A percentile compares a stretch with the other conserved stretches of the same genome.
Conservation (phyloP, 2,797 vertebrate species). For the Myoxocephalus aenaeus region DNA sequence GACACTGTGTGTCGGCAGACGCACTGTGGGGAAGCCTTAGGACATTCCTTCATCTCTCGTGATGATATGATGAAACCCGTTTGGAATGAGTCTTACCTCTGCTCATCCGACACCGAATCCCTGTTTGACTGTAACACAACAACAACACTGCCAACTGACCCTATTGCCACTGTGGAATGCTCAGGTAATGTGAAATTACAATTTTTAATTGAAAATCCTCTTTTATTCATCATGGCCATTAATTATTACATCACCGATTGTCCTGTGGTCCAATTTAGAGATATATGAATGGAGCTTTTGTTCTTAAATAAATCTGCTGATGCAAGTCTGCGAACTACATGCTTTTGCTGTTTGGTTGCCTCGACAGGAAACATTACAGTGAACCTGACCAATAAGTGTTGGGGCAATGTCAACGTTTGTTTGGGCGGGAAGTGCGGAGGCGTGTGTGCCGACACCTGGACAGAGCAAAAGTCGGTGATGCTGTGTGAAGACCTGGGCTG, state of each 20-base stretch:
- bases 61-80: fast-evolving
- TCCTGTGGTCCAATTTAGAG: background rate
- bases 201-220: background rate
- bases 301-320: background rate
- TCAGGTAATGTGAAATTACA: slow-evolving; percentile 54
- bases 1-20: slow-evolving; percentile 49
- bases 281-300: background rate
- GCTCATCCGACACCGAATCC: background rate
- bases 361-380: background rate
- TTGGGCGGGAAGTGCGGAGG: fast-evolving
- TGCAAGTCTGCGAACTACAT: background rate
- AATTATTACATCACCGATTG: background rate
- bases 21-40: background rate
- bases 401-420: slow-evolving; percentile 59
- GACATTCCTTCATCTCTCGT: fast-evolving
- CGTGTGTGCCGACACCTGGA: slow-evolving; percentile 67
- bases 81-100: background rate
- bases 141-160: fast-evolving
- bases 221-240: background rate
- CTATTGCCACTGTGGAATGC: slow-evolving; percentile 50
- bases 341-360: background rate
- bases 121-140: slow-evolving; percentile 38
- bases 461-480: fast-evolving
- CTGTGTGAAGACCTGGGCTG: slow-evolving; percentile 67
- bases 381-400: background rate